These are phyloP conservation scores for Nannoperca australis DNA, from an alignment of 2,797 vertebrate species.

Conservation along the genomic window DNA sequence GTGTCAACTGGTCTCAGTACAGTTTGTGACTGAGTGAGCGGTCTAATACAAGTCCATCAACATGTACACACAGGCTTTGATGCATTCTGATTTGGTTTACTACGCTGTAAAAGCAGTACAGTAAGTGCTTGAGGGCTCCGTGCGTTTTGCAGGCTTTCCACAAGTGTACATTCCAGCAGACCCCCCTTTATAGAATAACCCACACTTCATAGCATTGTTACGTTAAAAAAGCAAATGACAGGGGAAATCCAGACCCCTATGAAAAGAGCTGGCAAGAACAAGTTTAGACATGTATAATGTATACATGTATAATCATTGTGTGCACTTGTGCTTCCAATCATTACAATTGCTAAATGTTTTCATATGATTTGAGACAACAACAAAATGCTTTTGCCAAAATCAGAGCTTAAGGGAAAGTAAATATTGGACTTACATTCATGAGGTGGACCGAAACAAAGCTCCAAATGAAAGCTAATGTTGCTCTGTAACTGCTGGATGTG, in stretches of 20 bases:
- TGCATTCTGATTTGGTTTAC: slow-evolving; percentile 32
- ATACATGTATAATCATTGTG: neutral
- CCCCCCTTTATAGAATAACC: neutral
- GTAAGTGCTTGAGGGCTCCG: slow-evolving; percentile 17
- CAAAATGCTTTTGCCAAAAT: slow-evolving; percentile 1
- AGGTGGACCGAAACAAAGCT: neutral
- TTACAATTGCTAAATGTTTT: slow-evolving; percentile 16
- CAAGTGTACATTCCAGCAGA: neutral
- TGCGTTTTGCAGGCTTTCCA: neutral
- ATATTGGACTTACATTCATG: no score
- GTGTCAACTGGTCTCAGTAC: slow-evolving; percentile 26
- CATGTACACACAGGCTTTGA: slow-evolving; percentile 14
- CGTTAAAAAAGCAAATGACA: slow-evolving; percentile 13
- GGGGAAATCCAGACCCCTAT: slow-evolving; percentile 30
- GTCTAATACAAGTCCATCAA: neutral
- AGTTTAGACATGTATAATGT: slow-evolving; percentile 6
- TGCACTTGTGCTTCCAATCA: slow-evolving; percentile 6
- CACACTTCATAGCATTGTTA: slow-evolving; percentile 28
- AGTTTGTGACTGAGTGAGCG: neutral
- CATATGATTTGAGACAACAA: slow-evolving; percentile 13
- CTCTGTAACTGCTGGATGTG: neutral
- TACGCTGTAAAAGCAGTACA: slow-evolving; percentile 34
- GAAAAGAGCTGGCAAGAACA: slow-evolving; percentile 22
- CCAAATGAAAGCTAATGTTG: neutral
- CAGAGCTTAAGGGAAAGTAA: no score